These are phyloP conservation scores for Lathamus discolor DNA, from an alignment of 2,113 vertebrate genomes.

Conservation along the genomic window DNA sequence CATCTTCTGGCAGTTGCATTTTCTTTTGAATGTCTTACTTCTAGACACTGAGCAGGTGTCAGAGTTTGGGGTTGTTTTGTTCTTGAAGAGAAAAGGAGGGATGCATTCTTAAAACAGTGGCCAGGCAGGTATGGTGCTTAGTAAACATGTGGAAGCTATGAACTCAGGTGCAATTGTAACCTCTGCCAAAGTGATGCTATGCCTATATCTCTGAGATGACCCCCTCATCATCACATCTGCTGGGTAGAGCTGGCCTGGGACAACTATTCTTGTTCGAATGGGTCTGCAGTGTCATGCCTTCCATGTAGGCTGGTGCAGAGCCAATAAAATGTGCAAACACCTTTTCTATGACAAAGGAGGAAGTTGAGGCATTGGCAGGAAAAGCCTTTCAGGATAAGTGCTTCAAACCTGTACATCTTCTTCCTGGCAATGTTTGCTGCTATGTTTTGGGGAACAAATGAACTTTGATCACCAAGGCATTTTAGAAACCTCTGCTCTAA, in stretches of 20 bases:
- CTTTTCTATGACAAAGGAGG: background rate
- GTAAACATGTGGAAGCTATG: background rate
- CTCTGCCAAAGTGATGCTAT: background rate
- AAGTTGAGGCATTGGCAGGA: background rate
- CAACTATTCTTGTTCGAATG: background rate
- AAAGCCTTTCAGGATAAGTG: background rate
- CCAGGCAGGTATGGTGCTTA: background rate
- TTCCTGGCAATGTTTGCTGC: background rate
- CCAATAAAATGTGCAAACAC: background rate
- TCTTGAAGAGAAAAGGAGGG: background rate
- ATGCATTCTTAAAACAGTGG: background rate
- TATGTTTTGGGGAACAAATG: background rate
- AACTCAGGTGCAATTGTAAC: background rate
- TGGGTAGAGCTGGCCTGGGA: background rate
- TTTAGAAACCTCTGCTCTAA: background rate
- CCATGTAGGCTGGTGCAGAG: background rate
- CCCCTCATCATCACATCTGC: rapidly evolving
- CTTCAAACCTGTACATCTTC: background rate
- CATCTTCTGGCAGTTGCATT: background rate
- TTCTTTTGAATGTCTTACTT: background rate
- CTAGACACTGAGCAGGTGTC: background rate
- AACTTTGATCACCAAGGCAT: background rate
- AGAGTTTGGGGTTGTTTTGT: background rate
- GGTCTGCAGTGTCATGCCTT: background rate
- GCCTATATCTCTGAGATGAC: no score